phyloP scores from a whole-genome alignment of 1,140 invertebrate genomes.

The Platorchestia sp. region DNA sequence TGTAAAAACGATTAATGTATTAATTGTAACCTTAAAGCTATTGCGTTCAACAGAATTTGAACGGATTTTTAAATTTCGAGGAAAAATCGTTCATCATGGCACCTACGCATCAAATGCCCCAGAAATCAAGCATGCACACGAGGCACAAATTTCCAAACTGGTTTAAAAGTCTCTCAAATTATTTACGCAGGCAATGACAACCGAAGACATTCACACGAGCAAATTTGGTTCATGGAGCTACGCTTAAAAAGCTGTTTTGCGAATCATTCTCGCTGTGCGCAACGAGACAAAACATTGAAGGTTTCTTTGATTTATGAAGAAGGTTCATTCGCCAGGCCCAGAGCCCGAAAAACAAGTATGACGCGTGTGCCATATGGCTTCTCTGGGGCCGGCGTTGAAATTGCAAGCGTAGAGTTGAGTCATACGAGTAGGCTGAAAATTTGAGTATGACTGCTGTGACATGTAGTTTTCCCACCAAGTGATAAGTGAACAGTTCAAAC shows the following conservation, averaged over 20 bases:
- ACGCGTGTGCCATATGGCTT: not conserved
- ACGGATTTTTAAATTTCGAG: too few relatives aligned
- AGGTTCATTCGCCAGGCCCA: not conserved
- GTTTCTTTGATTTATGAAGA: not conserved
- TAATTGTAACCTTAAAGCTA: too few relatives aligned
- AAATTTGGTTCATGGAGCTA: not conserved
- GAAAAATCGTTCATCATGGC: not conserved
- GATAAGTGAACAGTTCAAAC: too few relatives aligned
- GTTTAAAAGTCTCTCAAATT: not conserved
- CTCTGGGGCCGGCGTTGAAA: not conserved
- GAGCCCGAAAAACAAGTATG: not conserved
- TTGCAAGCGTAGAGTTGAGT: not conserved
- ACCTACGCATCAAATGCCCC: not conserved
- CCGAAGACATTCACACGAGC: not conserved
- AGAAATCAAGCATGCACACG: not conserved
- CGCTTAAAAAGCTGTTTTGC: not conserved
- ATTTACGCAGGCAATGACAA: not conserved
- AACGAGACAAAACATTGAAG: not conserved
- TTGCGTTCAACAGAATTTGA: too few relatives aligned
- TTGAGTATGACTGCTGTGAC: too few relatives aligned
- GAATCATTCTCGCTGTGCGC: not conserved
- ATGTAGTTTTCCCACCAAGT: too few relatives aligned
- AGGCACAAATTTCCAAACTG: not conserved
- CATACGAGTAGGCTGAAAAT: not conserved
- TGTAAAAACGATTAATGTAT: not conserved